phyloP scores from a whole-genome alignment of 2,113 vertebrate genomes.

The Abramis brama region DNA sequence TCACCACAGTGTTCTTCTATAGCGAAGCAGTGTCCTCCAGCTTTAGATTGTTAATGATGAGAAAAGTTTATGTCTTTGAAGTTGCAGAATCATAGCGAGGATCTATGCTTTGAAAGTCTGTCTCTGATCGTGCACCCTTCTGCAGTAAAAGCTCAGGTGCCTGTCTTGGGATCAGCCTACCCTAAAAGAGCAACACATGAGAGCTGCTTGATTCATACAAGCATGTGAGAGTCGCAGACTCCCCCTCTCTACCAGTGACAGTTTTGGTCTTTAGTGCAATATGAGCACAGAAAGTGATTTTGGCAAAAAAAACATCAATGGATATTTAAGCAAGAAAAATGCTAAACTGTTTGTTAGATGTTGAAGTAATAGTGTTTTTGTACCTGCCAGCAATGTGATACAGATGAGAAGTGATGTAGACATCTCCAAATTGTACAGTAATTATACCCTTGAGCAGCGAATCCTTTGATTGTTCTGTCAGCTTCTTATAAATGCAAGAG shows the following conservation, averaged over 20 bases:
- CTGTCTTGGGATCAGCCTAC: background rate
- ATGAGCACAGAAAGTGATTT: background rate
- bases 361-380: background rate
- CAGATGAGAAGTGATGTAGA: background rate
- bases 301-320: background rate
- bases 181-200: background rate
- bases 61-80: background rate
- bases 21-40: background rate
- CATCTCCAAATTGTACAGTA: background rate
- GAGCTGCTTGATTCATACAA: background rate
- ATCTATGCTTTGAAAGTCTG: background rate
- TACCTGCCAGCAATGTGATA: conserved; percentile 6
- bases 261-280: background rate
- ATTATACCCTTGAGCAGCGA: background rate
- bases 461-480: background rate
- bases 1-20: background rate
- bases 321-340: background rate
- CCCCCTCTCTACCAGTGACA: background rate
- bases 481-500: too few species aligned
- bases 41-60: background rate
- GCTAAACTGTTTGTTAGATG: background rate
- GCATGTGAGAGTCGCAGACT: background rate
- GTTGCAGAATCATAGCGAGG: background rate
- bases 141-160: background rate
- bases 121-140: background rate